These are phyloP conservation scores for Poecilia gillii DNA, from an alignment of 2,797 vertebrate species.

Conservation along the genomic window DNA sequence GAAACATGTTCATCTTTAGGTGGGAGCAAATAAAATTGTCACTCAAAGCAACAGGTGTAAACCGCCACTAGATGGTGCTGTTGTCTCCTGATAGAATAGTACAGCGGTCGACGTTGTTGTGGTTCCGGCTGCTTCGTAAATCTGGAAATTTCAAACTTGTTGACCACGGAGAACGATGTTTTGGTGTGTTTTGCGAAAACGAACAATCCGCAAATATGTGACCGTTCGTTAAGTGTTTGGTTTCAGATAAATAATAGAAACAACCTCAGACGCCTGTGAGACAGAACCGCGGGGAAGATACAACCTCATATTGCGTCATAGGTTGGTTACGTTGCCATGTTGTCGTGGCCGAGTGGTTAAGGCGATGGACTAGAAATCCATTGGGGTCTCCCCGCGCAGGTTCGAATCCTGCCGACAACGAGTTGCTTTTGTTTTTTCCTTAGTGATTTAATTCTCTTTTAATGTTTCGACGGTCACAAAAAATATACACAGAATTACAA, in stretches of 20 bases:
- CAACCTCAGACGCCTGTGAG: not conserved
- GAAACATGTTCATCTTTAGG: not conserved
- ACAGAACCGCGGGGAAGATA: not conserved
- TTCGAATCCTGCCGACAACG: conserved; percentile 81
- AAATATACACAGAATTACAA: not conserved
- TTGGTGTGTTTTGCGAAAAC: not conserved
- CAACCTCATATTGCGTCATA: not conserved
- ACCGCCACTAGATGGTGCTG: conserved; percentile 1
- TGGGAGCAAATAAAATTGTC: not conserved
- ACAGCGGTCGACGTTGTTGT: not conserved
- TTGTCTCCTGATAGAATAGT: not conserved
- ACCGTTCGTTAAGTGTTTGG: not conserved
- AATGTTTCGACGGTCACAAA: not conserved
- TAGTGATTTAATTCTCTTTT: not conserved
- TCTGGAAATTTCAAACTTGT: not conserved
- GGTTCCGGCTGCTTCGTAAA: not conserved
- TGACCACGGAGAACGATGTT: not conserved
- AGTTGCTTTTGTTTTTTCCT: rapidly evolving
- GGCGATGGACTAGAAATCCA: conserved; percentile 83
- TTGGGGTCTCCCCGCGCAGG: conserved; percentile 82
- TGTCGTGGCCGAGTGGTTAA: conserved; percentile 83
- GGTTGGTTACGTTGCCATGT: not conserved
- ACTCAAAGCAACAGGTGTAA: not conserved
- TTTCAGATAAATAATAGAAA: too few species aligned
- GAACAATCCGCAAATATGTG: too few species aligned